phyloP scores from a whole-genome alignment of 2,113 vertebrate species.

The Pampusana beccarii region DNA sequence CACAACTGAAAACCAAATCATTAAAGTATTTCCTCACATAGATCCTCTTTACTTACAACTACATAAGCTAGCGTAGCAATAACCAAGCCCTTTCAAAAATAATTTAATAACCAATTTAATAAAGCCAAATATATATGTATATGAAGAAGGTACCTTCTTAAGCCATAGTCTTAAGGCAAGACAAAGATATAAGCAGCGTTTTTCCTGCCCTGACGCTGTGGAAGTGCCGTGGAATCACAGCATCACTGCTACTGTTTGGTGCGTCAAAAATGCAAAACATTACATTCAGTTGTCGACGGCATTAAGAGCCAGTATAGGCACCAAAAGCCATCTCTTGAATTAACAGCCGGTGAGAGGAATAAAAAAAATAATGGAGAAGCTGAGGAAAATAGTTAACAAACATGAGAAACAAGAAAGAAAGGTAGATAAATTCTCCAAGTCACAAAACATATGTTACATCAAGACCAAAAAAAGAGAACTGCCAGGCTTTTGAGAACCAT shows the following conservation, averaged over 20 bases:
- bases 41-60: not conserved
- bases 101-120: not conserved
- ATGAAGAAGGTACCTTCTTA: not conserved
- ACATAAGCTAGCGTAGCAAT: not conserved
- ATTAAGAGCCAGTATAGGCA: not conserved
- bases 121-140: not conserved
- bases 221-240: not conserved
- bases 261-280: not conserved
- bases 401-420: not conserved
- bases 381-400: not conserved
- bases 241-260: not conserved
- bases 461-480: slow-evolving; percentile 34
- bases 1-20: not conserved
- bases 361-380: not conserved
- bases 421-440: slow-evolving; percentile 13
- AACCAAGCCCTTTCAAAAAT: not conserved
- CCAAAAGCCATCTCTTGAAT: slow-evolving; percentile 50
- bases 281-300: not conserved
- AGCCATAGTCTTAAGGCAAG: not conserved
- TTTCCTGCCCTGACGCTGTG: not conserved
- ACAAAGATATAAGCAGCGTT: not conserved
- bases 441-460: slow-evolving; percentile 40
- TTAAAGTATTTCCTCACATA: not conserved
- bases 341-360: not conserved
- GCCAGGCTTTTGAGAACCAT: slow-evolving; percentile 9